Evolutionary conservation across 2,113 vertebrate genomes (phyloP).

Genomic region (Oxyura jamaicensis): DNA sequence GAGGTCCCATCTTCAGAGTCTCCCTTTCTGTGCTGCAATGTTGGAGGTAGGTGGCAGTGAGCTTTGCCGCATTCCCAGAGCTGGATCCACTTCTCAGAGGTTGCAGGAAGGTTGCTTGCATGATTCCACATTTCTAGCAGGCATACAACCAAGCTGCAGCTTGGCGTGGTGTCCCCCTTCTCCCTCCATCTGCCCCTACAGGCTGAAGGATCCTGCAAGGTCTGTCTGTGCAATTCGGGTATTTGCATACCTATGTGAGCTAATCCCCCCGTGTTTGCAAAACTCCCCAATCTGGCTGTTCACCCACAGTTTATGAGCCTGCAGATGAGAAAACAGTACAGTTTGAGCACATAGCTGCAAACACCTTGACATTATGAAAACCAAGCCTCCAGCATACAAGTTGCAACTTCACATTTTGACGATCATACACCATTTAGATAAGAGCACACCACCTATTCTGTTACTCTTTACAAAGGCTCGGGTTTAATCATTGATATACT

Average conservation of each 20-base stretch:
- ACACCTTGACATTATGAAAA: background rate
- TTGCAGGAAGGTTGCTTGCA: background rate
- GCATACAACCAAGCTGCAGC: background rate
- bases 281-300: background rate
- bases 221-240: background rate
- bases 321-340: background rate
- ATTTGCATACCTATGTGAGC: rapidly evolving
- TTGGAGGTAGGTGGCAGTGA: background rate
- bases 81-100: rapidly evolving
- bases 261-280: background rate
- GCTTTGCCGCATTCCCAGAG: background rate
- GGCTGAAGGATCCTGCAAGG: background rate
- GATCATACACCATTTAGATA: background rate
- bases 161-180: background rate
- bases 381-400: background rate
- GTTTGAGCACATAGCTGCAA: background rate
- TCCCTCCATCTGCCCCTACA: background rate
- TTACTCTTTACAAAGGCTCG: background rate
- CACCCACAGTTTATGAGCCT: background rate
- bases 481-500: slow-evolving; percentile 27
- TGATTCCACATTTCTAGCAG: background rate
- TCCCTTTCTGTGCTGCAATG: rapidly evolving
- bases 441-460: background rate
- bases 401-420: background rate
- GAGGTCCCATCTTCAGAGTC: background rate